Evolutionary conservation across 1,140 invertebrate species (phyloP).

Genomic region (Eulimnadia texana): DNA sequence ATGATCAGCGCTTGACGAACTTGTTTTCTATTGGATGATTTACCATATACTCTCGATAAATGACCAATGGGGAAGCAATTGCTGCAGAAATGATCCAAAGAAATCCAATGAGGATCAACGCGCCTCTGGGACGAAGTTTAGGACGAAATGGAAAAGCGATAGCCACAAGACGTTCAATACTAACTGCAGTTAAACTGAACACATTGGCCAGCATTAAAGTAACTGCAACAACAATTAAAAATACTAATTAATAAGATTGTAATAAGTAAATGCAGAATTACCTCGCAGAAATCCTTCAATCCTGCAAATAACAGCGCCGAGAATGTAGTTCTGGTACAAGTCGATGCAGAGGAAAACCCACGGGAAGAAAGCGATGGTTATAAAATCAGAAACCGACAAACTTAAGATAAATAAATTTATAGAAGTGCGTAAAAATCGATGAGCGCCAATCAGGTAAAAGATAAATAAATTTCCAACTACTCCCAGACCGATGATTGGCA

Average conservation of each 20-base stretch:
- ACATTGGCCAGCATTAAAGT: conserved; percentile 52
- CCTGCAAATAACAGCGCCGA: conserved; percentile 33
- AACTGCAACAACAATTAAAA: conserved; percentile 32
- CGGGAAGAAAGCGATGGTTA: conserved; percentile 55
- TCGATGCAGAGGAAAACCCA: conserved; percentile 51
- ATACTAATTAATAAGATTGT: not conserved
- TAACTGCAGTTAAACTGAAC: conserved; percentile 59
- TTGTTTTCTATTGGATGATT: not conserved
- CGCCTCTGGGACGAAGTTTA: conserved; percentile 40
- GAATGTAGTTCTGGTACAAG: conserved; percentile 56
- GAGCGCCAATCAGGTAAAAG: conserved; percentile 47
- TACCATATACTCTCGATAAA: conserved; percentile 46
- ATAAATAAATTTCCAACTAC: conserved; percentile 55
- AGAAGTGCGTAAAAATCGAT: conserved; percentile 50
- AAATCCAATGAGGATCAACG: conserved; percentile 42
- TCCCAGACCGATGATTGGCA: conserved; percentile 47
- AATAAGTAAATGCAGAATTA: not conserved
- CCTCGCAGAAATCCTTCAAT: conserved; percentile 12
- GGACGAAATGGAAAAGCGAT: conserved; percentile 55
- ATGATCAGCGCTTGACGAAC: no score
- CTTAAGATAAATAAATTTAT: conserved; percentile 66
- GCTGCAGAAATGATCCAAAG: conserved; percentile 47
- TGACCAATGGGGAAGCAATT: conserved; percentile 44
- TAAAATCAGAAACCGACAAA: conserved; percentile 57
- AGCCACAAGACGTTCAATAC: conserved; percentile 63